Evolutionary conservation across 2,113 vertebrate species (phyloP).

Genomic region (Erythrocercus mccallii): DNA sequence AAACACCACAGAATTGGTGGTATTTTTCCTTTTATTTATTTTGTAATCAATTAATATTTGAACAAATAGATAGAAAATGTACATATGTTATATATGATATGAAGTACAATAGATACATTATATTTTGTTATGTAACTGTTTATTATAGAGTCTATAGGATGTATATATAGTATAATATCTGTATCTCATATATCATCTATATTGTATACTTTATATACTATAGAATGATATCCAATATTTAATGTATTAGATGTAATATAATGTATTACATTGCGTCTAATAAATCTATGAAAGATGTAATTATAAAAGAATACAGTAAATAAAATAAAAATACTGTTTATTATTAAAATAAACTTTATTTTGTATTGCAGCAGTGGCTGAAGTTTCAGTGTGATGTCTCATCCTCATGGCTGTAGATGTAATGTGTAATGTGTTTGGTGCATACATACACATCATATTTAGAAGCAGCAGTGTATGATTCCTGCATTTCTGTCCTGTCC

Average conservation of each 20-base stretch:
- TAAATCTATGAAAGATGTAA: not conserved
- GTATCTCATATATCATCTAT: not conserved
- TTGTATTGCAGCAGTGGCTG: not conserved
- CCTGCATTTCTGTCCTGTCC: not conserved
- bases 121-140: not conserved
- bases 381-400: not conserved
- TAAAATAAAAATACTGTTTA: not conserved
- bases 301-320: not conserved
- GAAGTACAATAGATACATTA: not conserved
- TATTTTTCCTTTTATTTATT: not conserved
- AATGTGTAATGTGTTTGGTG: not conserved
- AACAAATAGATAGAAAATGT: not conserved
- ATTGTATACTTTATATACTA: not conserved
- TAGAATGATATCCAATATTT: not conserved
- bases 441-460: not conserved
- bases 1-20: not conserved
- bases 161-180: not conserved
- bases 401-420: not conserved
- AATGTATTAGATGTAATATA: not conserved
- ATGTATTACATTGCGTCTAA: not conserved
- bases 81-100: accelerated
- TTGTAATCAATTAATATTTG: not conserved
- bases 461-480: not conserved
- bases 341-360: not conserved
- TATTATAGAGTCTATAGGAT: not conserved